A percentile compares a stretch with the other conserved stretches of the same genome.
Evolutionary conservation across 2,797 vertebrate genomes (phyloP).

Genomic region (Rhinogobio ventralis): DNA sequence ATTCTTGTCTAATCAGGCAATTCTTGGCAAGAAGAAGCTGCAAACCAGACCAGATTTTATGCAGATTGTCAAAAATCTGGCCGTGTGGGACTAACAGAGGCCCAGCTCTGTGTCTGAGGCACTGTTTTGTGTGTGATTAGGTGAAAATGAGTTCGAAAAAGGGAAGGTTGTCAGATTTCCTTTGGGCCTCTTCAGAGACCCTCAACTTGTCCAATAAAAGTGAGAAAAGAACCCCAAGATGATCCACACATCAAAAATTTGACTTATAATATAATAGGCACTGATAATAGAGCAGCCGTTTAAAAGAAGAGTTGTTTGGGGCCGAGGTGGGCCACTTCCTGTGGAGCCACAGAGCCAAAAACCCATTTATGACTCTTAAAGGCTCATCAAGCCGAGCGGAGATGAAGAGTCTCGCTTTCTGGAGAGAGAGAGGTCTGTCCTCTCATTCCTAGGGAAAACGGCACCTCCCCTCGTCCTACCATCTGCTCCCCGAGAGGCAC

Average conservation of each 20-base stretch:
- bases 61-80: conserved; percentile 35
- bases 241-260: conserved; percentile 29
- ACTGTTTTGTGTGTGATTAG: conserved; percentile 11
- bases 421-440: conserved; percentile 31
- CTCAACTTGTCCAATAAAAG: conserved; percentile 18
- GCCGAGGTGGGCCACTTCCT: conserved; percentile 24
- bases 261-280: too few relatives aligned
- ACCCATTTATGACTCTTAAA: conserved; percentile 46
- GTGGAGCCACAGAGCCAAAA: conserved; percentile 28
- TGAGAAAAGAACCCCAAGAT: conserved; percentile 16
- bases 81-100: conserved; percentile 16
- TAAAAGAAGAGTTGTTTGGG: conserved; percentile 24
- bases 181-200: neutral
- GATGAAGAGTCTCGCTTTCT: conserved; percentile 35
- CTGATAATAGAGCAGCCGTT: conserved; percentile 34
- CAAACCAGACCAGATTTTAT: conserved; percentile 33
- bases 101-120: conserved; percentile 2
- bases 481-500: conserved; percentile 55
- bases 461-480: conserved; percentile 42
- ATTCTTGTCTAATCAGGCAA: conserved; percentile 21
- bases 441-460: conserved; percentile 45
- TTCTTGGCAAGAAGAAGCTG: conserved; percentile 22
- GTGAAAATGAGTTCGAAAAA: conserved; percentile 33
- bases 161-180: conserved; percentile 19
- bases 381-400: conserved; percentile 33